These are phyloP conservation scores for Eulacestoma nigropectus DNA, from an alignment of 2,113 vertebrate species.

Conservation along the genomic window DNA sequence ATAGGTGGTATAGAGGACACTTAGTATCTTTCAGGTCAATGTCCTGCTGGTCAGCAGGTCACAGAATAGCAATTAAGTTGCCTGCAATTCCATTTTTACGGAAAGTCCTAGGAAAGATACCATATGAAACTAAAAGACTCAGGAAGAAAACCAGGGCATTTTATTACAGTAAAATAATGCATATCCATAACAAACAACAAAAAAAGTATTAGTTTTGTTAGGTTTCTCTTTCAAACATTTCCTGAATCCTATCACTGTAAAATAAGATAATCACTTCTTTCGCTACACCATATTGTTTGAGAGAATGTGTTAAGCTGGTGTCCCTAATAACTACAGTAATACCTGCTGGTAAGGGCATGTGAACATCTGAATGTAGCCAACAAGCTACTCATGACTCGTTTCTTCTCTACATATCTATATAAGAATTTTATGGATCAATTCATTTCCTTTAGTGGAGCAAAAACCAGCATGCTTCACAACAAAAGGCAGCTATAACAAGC, in stretches of 20 bases:
- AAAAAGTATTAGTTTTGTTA: not conserved
- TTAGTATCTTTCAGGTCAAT: conserved; percentile 44
- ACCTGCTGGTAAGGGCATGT: conserved; percentile 58
- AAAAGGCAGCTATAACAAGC: conserved; percentile 57
- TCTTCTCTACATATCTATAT: conserved; percentile 59
- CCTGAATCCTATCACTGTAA: not conserved
- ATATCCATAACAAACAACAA: not conserved
- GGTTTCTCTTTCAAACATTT: not conserved
- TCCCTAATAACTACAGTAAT: conserved; percentile 51
- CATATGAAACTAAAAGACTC: not conserved
- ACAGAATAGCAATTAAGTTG: conserved; percentile 57
- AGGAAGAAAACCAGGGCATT: not conserved
- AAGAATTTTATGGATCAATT: conserved; percentile 61
- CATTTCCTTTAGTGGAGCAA: conserved; percentile 57
- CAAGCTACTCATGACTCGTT: conserved; percentile 53
- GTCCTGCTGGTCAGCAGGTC: conserved; percentile 61
- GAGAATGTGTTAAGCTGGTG: conserved; percentile 26
- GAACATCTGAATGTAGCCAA: conserved; percentile 56
- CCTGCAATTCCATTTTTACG: conserved; percentile 23
- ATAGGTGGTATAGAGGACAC: conserved; percentile 17
- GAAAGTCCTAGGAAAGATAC: not conserved
- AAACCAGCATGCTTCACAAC: conserved; percentile 61
- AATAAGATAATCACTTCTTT: conserved; percentile 33
- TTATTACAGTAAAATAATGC: not conserved
- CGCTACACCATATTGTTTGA: conserved; percentile 35